Percentiles rank a stretch among this genome's conserved stretches.
Evolutionary conservation across 2,113 vertebrate genomes (phyloP).

Genomic region (Amazona vittata): DNA sequence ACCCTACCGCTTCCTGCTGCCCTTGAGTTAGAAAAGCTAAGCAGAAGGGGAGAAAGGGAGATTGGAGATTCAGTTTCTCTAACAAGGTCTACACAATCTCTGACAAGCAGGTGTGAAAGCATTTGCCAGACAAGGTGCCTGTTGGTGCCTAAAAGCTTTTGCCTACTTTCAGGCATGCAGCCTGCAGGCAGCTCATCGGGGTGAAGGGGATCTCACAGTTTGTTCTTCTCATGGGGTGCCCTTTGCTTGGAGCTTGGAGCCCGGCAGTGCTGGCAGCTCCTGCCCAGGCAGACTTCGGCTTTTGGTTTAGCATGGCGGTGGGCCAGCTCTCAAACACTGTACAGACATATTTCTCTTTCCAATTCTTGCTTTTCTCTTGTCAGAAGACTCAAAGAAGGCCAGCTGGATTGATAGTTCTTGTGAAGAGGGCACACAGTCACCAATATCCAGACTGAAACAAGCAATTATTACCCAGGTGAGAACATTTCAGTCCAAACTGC

Average conservation of each 20-base stretch:
- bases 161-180: neutral
- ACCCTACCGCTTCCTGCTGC: neutral
- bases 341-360: neutral
- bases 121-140: neutral
- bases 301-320: accelerated
- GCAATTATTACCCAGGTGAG: slow-evolving; percentile 17
- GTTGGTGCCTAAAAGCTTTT: neutral
- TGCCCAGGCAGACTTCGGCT: neutral
- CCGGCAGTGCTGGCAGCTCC: neutral
- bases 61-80: neutral
- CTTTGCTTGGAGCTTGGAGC: neutral
- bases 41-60: neutral
- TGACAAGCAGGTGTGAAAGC: neutral
- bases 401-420: neutral
- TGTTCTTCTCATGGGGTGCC: neutral
- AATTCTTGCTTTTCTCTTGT: neutral
- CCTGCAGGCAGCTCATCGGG: accelerated
- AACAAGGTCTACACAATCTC: neutral
- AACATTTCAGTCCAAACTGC: neutral
- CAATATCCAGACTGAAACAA: neutral
- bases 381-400: neutral
- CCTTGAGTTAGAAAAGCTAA: neutral
- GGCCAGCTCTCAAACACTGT: neutral
- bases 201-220: accelerated
- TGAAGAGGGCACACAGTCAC: neutral